phyloP scores from a whole-genome alignment of 2,888 invertebrate genomes.

The Phorcus lineatus region DNA sequence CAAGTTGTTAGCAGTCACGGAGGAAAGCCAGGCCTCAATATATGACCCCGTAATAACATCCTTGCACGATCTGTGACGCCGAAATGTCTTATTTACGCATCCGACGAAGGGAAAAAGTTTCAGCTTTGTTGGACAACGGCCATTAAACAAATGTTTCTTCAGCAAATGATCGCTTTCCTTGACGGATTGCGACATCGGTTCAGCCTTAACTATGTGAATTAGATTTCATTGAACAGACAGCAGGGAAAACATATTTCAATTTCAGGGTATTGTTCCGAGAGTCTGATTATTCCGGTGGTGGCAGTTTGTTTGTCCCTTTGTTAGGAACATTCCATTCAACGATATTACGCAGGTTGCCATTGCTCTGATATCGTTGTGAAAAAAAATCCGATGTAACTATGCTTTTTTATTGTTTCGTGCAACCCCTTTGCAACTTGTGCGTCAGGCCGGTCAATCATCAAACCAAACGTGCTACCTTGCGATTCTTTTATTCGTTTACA shows the following conservation, averaged over 20 bases:
- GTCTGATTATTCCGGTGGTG: no score
- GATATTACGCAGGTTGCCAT: no score
- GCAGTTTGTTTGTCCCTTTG: no score
- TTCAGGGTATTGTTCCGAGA: no score
- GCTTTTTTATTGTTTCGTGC: neutral
- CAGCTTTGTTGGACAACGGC: neutral
- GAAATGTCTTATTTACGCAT: neutral
- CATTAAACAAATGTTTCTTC: conserved; percentile 8
- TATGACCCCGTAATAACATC: conserved; percentile 1
- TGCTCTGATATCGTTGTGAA: neutral
- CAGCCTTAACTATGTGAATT: neutral
- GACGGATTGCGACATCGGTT: neutral
- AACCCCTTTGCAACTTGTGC: neutral
- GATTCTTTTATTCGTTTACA: neutral
- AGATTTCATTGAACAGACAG: no score
- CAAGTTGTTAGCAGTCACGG: conserved; percentile 10
- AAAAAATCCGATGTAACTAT: neutral
- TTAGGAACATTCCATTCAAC: no score
- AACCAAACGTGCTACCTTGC: neutral
- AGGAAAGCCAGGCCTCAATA: neutral
- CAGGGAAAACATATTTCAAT: no score
- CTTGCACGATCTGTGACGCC: neutral
- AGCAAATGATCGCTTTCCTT: neutral
- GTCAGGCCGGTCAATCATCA: conserved; percentile 6
- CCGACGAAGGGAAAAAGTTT: neutral